Percentiles rank a stretch among this genome's conserved stretches.
These are phyloP conservation scores for Diprion similis DNA, from an alignment of 1,140 invertebrate species.

Conservation along the genomic window DNA sequence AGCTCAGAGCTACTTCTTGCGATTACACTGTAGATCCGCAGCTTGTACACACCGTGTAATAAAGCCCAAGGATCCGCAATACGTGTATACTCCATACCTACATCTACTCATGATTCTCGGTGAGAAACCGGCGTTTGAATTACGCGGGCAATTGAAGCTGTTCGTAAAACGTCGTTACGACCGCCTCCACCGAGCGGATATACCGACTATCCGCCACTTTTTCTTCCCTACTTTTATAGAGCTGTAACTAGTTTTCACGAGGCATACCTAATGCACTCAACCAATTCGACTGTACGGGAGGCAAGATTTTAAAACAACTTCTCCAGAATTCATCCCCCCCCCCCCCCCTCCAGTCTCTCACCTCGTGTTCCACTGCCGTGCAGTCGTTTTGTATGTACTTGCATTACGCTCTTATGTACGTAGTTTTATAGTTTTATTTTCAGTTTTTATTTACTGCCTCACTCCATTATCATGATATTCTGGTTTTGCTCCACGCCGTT, in stretches of 20 bases:
- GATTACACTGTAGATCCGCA: neutral
- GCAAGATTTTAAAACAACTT: neutral
- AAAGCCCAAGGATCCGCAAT: neutral
- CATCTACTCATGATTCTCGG: too few relatives aligned
- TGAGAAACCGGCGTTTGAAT: too few relatives aligned
- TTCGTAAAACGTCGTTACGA: too few relatives aligned
- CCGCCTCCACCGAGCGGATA: neutral
- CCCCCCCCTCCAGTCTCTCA: neutral
- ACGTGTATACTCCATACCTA: neutral
- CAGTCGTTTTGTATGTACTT: too few relatives aligned
- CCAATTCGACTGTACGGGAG: neutral
- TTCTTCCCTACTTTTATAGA: neutral
- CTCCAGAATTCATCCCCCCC: neutral
- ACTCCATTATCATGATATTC: constrained; percentile 3
- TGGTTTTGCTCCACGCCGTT: neutral
- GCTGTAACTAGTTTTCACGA: neutral
- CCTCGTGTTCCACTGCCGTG: too few relatives aligned
- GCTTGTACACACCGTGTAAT: neutral
- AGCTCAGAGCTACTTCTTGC: neutral
- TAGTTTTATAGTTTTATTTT: neutral
- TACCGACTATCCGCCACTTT: neutral
- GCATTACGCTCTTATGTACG: neutral
- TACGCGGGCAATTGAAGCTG: too few relatives aligned
- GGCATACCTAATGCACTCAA: neutral
- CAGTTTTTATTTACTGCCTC: neutral